Evolutionary conservation across 2,888 invertebrate species (phyloP).

Genomic region (Ypsolopha sequella): DNA sequence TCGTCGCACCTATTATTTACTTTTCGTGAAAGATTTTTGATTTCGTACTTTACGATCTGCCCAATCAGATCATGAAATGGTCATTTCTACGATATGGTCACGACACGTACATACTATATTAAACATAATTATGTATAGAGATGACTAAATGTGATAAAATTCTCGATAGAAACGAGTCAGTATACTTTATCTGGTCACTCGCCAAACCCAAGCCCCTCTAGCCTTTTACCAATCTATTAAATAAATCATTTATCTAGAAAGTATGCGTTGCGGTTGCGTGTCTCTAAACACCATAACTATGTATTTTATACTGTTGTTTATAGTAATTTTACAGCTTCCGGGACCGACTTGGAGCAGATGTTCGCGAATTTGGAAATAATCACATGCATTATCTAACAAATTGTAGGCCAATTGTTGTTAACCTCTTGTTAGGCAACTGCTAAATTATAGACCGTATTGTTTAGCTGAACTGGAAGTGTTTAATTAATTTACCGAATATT

Average conservation of each 20-base stretch:
- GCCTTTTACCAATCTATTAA: background rate
- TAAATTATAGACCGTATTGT: conserved; percentile 20
- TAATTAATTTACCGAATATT: background rate
- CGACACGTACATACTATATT: too few species aligned
- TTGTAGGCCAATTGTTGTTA: conserved; percentile 21
- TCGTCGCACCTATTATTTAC: too few species aligned
- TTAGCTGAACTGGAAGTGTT: background rate
- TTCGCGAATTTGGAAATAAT: conserved; percentile 22
- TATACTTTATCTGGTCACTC: too few species aligned
- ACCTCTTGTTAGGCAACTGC: conserved; percentile 22
- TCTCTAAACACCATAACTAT: background rate
- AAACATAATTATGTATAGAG: too few species aligned
- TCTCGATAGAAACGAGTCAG: too few species aligned
- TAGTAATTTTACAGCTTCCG: conserved; percentile 29
- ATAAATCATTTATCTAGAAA: conserved; percentile 1
- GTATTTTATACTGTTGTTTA: conserved; percentile 6
- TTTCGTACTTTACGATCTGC: too few species aligned
- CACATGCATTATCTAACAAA: conserved; percentile 21
- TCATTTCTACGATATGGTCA: too few species aligned
- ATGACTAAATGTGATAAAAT: too few species aligned
- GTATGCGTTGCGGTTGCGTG: background rate
- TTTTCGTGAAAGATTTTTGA: too few species aligned
- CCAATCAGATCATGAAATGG: too few species aligned
- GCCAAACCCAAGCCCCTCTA: too few species aligned
- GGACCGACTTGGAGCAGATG: conserved; percentile 18